phyloP scores from a whole-genome alignment of 2,113 vertebrate genomes.

The Pandion haliaetus region DNA sequence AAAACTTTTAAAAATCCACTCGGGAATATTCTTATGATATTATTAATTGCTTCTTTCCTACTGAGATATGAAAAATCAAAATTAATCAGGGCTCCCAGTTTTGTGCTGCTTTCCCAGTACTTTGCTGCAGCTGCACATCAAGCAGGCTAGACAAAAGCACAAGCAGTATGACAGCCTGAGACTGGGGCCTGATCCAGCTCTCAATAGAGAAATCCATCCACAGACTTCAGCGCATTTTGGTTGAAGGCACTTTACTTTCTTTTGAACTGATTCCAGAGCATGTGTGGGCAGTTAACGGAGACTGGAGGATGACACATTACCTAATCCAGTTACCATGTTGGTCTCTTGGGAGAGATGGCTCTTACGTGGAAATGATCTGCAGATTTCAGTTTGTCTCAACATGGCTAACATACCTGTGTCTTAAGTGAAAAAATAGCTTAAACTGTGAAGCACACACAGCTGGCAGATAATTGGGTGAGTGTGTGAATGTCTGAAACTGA shows the following conservation, averaged over 20 bases:
- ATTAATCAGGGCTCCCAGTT: neutral
- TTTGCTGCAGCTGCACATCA: neutral
- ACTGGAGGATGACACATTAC: conserved; percentile 6
- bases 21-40: neutral
- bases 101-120: neutral
- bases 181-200: neutral
- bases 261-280: conserved; percentile 14
- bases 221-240: neutral
- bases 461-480: neutral
- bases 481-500: neutral
- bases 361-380: neutral
- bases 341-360: neutral
- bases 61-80: neutral
- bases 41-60: neutral
- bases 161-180: neutral
- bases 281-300: neutral
- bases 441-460: neutral
- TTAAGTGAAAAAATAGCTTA: neutral
- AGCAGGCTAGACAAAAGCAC: neutral
- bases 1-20: neutral
- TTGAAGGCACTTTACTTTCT: neutral
- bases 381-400: neutral
- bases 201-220: neutral
- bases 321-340: neutral
- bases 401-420: neutral